Percentiles rank a stretch among this genome's conserved stretches.
Evolutionary conservation across 2,888 invertebrate species (phyloP).

Genomic region (Morinoia aosen): DNA sequence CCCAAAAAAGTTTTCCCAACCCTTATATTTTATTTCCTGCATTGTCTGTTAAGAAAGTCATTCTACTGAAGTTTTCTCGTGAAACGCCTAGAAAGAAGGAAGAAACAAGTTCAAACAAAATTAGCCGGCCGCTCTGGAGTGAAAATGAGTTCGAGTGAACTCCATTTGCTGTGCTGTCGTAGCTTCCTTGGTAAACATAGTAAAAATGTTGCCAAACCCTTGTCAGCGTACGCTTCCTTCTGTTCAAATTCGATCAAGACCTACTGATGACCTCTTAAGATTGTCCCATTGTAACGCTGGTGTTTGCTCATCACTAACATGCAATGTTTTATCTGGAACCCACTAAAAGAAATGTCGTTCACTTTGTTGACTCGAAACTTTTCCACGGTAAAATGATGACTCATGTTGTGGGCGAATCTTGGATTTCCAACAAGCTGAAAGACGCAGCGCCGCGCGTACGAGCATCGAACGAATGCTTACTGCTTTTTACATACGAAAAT

Average conservation of each 20-base stretch:
- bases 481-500: not conserved
- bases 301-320: slow-evolving; percentile 53
- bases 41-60: not conserved
- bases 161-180: slow-evolving; percentile 32
- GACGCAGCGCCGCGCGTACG: not conserved
- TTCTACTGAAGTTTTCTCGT: not conserved
- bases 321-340: slow-evolving; percentile 53
- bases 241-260: slow-evolving; percentile 52
- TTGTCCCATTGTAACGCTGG: slow-evolving; percentile 48
- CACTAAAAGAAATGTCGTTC: slow-evolving; percentile 52
- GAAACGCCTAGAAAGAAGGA: not conserved
- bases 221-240: slow-evolving; percentile 37
- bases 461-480: not conserved
- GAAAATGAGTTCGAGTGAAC: slow-evolving; percentile 45
- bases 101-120: slow-evolving; percentile 32
- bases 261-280: slow-evolving; percentile 50
- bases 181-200: slow-evolving; percentile 33
- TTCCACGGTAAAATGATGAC: slow-evolving; percentile 46
- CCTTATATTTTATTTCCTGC: not conserved
- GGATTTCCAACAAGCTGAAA: slow-evolving; percentile 12
- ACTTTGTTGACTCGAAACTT: slow-evolving; percentile 50
- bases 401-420: slow-evolving; percentile 40
- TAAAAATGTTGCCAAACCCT: slow-evolving; percentile 50
- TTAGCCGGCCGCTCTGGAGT: not conserved
- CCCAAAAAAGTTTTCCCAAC: not conserved